phyloP scores from a whole-genome alignment of 2,113 vertebrate genomes.

The Meleagris gallopavo region DNA sequence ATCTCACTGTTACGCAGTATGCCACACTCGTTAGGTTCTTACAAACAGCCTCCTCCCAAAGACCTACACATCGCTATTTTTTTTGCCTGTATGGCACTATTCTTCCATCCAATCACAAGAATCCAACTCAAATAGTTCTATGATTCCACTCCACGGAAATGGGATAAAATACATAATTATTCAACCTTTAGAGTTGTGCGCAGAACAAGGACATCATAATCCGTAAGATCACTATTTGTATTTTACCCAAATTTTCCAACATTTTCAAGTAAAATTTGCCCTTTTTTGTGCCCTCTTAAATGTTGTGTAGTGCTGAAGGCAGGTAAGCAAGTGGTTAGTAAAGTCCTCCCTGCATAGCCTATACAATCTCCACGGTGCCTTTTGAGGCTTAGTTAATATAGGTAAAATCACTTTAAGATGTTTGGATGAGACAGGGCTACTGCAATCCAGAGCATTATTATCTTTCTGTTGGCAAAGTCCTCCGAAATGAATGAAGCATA shows the following conservation, averaged over 20 bases:
- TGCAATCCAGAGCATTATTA: constrained; percentile 65
- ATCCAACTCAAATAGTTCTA: too few relatives aligned
- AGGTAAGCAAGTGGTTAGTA: background rate
- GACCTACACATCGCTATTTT: fast-evolving
- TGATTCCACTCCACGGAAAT: background rate
- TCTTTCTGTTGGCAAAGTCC: constrained; percentile 51
- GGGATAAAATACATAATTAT: background rate
- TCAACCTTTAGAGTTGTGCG: background rate
- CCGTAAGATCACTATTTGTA: fast-evolving
- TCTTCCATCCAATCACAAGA: background rate
- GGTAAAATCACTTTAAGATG: constrained; percentile 32
- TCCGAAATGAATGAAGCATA: constrained; percentile 68
- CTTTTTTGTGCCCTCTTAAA: background rate
- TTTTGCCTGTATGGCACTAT: background rate
- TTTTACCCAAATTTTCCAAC: background rate
- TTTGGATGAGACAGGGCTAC: constrained; percentile 60
- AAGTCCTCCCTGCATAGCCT: background rate
- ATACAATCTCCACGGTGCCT: constrained; percentile 5
- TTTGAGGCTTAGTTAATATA: constrained; percentile 35
- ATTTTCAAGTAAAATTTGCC: background rate
- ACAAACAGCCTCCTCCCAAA: background rate
- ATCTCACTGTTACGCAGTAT: background rate
- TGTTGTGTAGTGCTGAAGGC: background rate
- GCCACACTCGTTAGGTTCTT: background rate
- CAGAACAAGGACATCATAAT: background rate